phyloP scores from a whole-genome alignment of 2,888 invertebrate species.

The Anoplius nigerrimus region DNA sequence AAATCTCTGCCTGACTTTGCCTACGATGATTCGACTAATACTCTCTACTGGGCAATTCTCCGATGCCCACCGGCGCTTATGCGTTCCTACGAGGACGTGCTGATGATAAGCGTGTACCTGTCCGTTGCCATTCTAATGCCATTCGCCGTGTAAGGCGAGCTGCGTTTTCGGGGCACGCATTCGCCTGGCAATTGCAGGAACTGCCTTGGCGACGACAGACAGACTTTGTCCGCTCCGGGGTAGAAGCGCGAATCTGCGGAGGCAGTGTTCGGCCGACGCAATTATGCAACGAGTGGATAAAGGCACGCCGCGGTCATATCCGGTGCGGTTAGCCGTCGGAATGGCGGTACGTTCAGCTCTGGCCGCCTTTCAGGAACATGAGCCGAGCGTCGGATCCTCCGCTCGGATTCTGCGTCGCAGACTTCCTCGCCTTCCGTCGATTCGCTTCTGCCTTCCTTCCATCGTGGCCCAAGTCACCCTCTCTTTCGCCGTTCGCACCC shows the following conservation, averaged over 20 bases:
- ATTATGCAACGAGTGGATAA: constrained; percentile 53
- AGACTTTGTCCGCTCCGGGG: constrained; percentile 23
- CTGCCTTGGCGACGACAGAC: constrained; percentile 7
- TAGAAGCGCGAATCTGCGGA: constrained; percentile 12
- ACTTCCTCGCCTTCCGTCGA: neutral
- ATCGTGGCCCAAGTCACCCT: neutral
- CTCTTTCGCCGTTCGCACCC: neutral
- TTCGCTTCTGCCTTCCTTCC: neutral
- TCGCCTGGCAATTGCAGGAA: constrained; percentile 3
- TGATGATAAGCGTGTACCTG: too few relatives aligned
- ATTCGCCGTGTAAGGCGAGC: too few relatives aligned
- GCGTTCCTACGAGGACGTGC: too few relatives aligned
- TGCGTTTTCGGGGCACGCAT: neutral
- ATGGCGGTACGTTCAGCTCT: constrained; percentile 22
- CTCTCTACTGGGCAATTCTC: too few relatives aligned
- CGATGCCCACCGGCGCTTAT: too few relatives aligned
- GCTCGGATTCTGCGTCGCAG: constrained; percentile 2
- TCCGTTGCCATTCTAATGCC: too few relatives aligned
- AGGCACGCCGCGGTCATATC: constrained; percentile 45
- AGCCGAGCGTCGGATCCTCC: too few relatives aligned
- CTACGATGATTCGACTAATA: too few relatives aligned
- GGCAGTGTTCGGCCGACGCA: constrained; percentile 37
- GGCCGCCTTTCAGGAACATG: constrained; percentile 18
- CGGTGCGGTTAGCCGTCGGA: constrained; percentile 34
- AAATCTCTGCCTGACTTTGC: too few relatives aligned